Evolutionary conservation across 2,797 vertebrate genomes (phyloP).

Genomic region (Coendou prehensilis): DNA sequence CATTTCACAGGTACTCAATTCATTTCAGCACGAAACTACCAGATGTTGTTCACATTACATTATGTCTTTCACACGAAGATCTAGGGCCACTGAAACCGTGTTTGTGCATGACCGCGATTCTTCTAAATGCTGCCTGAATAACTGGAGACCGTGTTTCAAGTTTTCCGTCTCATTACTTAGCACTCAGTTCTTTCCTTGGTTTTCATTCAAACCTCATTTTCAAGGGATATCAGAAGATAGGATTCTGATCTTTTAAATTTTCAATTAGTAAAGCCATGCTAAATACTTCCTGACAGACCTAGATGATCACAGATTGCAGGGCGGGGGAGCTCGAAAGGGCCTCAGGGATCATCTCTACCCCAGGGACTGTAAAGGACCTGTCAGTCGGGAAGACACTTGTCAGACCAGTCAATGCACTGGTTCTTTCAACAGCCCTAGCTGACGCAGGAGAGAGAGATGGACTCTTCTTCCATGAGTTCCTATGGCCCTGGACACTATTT

Average conservation of each 20-base stretch:
- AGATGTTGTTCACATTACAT: constrained; percentile 42
- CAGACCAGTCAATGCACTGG: not conserved
- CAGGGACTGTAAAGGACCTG: not conserved
- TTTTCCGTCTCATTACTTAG: constrained; percentile 37
- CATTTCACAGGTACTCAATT: not conserved
- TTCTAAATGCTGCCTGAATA: constrained; percentile 41
- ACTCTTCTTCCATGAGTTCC: not conserved
- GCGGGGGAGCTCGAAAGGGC: not conserved
- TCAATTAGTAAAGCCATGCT: not conserved
- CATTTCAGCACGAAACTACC: not conserved
- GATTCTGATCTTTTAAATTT: constrained; percentile 54
- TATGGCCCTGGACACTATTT: not conserved
- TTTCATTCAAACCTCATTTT: constrained; percentile 58
- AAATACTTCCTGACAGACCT: not conserved
- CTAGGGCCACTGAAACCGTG: not conserved
- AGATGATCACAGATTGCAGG: not conserved
- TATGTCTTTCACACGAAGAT: constrained; percentile 9
- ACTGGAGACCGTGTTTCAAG: not conserved
- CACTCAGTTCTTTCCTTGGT: not conserved
- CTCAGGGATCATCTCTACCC: not conserved
- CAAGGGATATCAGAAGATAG: constrained; percentile 62
- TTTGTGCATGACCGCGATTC: not conserved
- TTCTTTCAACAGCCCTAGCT: not conserved
- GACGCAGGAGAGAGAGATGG: not conserved
- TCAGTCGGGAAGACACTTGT: not conserved